A percentile compares a stretch with the other conserved stretches of the same genome.
Evolutionary conservation across 92 coral and sea anemone genomes (phyloP).

Genomic region (Hydrozoanthus gracilis): DNA sequence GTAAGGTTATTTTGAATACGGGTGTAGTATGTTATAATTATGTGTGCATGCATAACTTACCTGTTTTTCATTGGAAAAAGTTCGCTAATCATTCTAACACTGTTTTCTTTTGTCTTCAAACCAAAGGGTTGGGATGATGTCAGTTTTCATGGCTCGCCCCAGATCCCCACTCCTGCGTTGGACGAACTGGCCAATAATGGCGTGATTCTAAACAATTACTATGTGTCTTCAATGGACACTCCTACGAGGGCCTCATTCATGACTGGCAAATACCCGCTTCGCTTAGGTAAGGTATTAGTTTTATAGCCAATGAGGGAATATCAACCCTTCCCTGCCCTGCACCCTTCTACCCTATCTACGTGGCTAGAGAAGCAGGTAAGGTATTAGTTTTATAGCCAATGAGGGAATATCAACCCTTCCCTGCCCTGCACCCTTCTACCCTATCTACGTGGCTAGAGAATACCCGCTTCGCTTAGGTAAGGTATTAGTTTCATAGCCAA

Average conservation of each 20-base stretch:
- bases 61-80: too few species aligned
- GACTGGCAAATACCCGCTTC: constrained; percentile 98
- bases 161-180: constrained; percentile 97
- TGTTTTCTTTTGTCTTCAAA: neutral
- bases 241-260: constrained; percentile 95
- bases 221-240: constrained; percentile 93
- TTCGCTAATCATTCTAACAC: neutral
- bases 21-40: too few species aligned
- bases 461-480: too few species aligned
- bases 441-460: too few species aligned
- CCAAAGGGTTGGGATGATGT: constrained; percentile 99
- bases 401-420: too few species aligned
- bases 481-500: too few species aligned
- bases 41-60: too few species aligned
- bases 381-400: neutral
- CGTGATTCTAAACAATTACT: constrained; percentile 91
- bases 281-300: constrained; percentile 61
- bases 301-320: too few species aligned
- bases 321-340: too few species aligned
- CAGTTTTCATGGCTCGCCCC: constrained; percentile 99
- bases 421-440: too few species aligned
- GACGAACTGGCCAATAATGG: constrained; percentile 95
- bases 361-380: neutral
- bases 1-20: too few species aligned
- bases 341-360: too few species aligned